These are phyloP conservation scores for Mixornis gularis DNA, from an alignment of 2,113 vertebrate species.

Conservation along the genomic window DNA sequence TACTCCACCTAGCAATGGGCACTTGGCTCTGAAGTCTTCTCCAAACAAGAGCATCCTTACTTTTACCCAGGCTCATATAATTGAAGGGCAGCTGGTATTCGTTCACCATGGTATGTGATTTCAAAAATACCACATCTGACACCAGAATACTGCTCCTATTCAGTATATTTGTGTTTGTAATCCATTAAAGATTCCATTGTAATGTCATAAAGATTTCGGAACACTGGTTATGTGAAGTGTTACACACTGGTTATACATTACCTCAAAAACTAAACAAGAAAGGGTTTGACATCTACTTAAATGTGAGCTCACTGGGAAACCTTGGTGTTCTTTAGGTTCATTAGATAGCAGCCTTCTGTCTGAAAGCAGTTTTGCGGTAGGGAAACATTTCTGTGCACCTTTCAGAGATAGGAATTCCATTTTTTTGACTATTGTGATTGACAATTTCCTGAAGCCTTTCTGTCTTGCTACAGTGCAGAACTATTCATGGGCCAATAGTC, in stretches of 20 bases:
- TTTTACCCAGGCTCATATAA: constrained; percentile 86
- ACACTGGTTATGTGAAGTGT: background rate
- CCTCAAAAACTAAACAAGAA: background rate
- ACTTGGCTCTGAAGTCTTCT: constrained; percentile 81
- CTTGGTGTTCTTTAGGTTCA: background rate
- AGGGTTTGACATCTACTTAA: background rate
- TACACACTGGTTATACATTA: background rate
- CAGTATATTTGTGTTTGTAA: background rate
- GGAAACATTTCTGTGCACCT: background rate
- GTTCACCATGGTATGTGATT: constrained; percentile 79
- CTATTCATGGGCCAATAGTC: background rate
- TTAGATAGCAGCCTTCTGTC: background rate
- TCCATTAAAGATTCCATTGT: background rate
- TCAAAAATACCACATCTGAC: background rate
- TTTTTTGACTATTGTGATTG: background rate
- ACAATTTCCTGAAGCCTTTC: background rate
- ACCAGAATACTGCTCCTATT: background rate
- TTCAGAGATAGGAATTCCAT: background rate
- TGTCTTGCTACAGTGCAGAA: background rate
- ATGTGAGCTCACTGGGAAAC: background rate
- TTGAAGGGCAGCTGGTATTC: constrained; percentile 81
- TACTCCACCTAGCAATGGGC: constrained; percentile 83
- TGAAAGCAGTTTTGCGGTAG: background rate
- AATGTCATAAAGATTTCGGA: background rate
- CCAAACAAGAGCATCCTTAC: constrained; percentile 76